A percentile compares a stretch with the other conserved stretches of the same genome.
Conservation (phyloP, 1,140 invertebrate species). For the Scaptodrosophila lebanonensis region DNA sequence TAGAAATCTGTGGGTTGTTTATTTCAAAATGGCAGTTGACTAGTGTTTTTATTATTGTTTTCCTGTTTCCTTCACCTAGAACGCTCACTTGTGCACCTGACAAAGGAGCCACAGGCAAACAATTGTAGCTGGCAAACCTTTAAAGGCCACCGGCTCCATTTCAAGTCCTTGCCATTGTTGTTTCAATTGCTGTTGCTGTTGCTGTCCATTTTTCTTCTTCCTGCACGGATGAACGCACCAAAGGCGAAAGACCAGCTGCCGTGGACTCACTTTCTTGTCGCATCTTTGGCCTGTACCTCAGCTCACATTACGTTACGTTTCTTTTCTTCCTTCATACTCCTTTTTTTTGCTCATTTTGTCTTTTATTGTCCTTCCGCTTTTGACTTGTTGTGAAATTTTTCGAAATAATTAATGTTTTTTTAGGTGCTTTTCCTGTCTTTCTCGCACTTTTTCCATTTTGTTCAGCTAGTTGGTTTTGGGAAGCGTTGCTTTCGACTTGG, state of each 20-base stretch:
- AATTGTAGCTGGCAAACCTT: slow-evolving; percentile 41
- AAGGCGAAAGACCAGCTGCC: slow-evolving; percentile 50
- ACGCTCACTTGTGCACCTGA: too few relatives aligned
- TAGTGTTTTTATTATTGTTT: too few relatives aligned
- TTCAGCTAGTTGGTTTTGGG: background rate
- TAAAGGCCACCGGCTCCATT: slow-evolving; percentile 33
- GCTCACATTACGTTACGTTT: slow-evolving; percentile 34
- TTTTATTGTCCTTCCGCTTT: slow-evolving; percentile 67
- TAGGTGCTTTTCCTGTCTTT: slow-evolving; percentile 24
- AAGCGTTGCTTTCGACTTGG: too few relatives aligned
- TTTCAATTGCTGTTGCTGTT: background rate
- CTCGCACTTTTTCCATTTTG: slow-evolving; percentile 16
- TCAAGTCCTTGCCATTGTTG: slow-evolving; percentile 7
- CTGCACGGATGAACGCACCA: slow-evolving; percentile 54
- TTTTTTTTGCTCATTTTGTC: slow-evolving; percentile 40
- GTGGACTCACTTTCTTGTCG: slow-evolving; percentile 29
- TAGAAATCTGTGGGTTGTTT: too few relatives aligned
- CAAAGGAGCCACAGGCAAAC: slow-evolving; percentile 62
- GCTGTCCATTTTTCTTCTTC: background rate
- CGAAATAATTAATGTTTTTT: slow-evolving; percentile 72
- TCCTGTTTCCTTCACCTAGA: too few relatives aligned
- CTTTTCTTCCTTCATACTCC: slow-evolving; percentile 22
- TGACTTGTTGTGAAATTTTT: slow-evolving; percentile 63
- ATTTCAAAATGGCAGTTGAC: too few relatives aligned
- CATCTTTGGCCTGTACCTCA: slow-evolving; percentile 31